Evolutionary conservation across 2,888 invertebrate species (phyloP).

Genomic region (Drosophila helvetica): DNA sequence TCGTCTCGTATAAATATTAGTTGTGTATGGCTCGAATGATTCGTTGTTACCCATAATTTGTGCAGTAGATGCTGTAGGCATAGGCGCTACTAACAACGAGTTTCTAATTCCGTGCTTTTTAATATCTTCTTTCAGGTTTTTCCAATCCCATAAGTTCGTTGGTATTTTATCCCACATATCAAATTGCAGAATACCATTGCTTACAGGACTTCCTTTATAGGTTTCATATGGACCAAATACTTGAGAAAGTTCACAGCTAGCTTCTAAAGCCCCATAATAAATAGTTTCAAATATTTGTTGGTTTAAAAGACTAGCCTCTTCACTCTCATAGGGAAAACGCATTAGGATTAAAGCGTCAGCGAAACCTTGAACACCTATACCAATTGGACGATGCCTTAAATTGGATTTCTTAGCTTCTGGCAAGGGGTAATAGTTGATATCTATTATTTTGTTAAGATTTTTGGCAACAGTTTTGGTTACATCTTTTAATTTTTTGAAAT

Average conservation of each 20-base stretch:
- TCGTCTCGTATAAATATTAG: constrained; percentile 96
- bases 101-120: constrained; percentile 95
- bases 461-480: constrained; percentile 94
- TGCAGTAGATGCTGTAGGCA: constrained; percentile 99
- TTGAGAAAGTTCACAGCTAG: constrained; percentile 96
- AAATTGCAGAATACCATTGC: constrained; percentile 97
- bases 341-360: constrained; percentile 98
- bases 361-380: constrained; percentile 98
- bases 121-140: constrained; percentile 91
- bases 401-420: constrained; percentile 95
- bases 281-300: constrained; percentile 98
- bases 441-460: constrained; percentile 98
- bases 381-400: constrained; percentile 92
- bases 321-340: constrained; percentile 96
- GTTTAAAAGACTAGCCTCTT: constrained; percentile 93
- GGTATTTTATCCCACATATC: constrained; percentile 98
- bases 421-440: constrained; percentile 97
- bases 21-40: constrained; percentile 98
- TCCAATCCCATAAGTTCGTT: constrained; percentile 95
- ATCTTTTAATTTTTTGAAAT: constrained; percentile 93
- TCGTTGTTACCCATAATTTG: constrained; percentile 99
- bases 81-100: constrained; percentile 96
- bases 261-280: constrained; percentile 98
- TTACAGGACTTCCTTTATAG: constrained; percentile 95
- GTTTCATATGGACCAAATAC: constrained; percentile 94